Evolutionary conservation across 1,140 invertebrate species (phyloP).

Genomic region (Zaprionus nigranus): DNA sequence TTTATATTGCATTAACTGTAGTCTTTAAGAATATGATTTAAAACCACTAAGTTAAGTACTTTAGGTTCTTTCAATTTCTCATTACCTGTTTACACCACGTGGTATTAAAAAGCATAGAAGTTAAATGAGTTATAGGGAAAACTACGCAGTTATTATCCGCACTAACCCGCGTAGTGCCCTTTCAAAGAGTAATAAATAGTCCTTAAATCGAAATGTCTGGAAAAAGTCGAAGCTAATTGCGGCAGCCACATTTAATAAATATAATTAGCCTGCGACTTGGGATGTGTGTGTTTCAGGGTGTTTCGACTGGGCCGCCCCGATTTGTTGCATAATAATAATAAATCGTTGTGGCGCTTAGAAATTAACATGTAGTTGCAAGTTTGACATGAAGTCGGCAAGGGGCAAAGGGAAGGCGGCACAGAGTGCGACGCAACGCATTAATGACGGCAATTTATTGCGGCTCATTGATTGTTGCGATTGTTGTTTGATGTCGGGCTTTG

Average conservation of each 20-base stretch:
- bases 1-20: background rate
- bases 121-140: background rate
- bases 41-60: background rate
- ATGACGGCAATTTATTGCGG: slow-evolving; percentile 68
- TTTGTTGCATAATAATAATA: slow-evolving; percentile 72
- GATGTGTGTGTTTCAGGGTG: background rate
- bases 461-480: slow-evolving; percentile 58
- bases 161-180: background rate
- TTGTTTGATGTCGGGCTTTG: slow-evolving; percentile 23
- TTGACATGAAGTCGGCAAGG: slow-evolving; percentile 3
- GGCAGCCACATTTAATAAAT: slow-evolving; percentile 21
- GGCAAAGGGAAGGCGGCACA: background rate
- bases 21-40: background rate
- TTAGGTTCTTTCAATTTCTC: too few species aligned
- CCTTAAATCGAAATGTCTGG: background rate
- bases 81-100: too few species aligned
- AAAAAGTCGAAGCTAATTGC: slow-evolving; percentile 21
- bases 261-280: slow-evolving; percentile 29
- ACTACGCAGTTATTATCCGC: background rate
- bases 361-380: slow-evolving; percentile 68
- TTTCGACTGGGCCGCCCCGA: slow-evolving; percentile 48
- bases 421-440: slow-evolving; percentile 59
- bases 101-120: too few species aligned
- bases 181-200: slow-evolving; percentile 5
- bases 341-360: slow-evolving; percentile 61